Conservation (phyloP, 2,888 invertebrate genomes). For the Clusia tigrina region DNA sequence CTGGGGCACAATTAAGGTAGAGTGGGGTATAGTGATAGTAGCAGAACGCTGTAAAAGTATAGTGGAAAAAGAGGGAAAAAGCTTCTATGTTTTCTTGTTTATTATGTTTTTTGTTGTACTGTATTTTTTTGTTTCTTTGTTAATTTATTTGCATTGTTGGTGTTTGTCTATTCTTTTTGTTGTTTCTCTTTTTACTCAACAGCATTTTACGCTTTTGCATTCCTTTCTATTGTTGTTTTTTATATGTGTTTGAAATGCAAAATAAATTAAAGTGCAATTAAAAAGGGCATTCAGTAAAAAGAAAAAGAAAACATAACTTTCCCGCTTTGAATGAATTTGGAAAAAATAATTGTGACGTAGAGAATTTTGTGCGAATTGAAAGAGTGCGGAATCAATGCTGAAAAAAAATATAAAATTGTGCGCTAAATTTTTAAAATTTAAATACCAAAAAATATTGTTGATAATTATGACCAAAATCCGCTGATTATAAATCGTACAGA, state of each 20-base stretch:
- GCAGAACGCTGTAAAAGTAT: conserved; percentile 20
- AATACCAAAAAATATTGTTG: too few species aligned
- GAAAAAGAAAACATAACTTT: conserved; percentile 26
- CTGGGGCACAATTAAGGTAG: conserved; percentile 3
- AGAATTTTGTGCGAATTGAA: too few species aligned
- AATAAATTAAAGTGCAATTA: conserved; percentile 22
- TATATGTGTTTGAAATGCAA: conserved; percentile 14
- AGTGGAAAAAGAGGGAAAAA: conserved; percentile 49
- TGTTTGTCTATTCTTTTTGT: neutral
- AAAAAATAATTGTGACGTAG: neutral
- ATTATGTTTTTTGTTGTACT: conserved; percentile 23
- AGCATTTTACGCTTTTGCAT: neutral
- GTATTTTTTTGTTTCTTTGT: conserved; percentile 17
- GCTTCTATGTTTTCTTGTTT: conserved; percentile 36
- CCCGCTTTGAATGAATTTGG: conserved; percentile 10
- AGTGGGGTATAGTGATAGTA: conserved; percentile 16
- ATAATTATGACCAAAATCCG: too few species aligned
- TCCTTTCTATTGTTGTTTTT: neutral
- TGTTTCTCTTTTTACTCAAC: conserved; percentile 15
- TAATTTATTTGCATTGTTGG: conserved; percentile 11
- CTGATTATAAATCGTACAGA: too few species aligned
- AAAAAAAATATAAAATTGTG: too few species aligned
- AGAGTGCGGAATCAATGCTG: too few species aligned
- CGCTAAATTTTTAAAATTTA: too few species aligned
- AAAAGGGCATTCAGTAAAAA: conserved; percentile 13